Conservation (phyloP, 2,888 invertebrate genomes). For the Idaea straminata region DNA sequence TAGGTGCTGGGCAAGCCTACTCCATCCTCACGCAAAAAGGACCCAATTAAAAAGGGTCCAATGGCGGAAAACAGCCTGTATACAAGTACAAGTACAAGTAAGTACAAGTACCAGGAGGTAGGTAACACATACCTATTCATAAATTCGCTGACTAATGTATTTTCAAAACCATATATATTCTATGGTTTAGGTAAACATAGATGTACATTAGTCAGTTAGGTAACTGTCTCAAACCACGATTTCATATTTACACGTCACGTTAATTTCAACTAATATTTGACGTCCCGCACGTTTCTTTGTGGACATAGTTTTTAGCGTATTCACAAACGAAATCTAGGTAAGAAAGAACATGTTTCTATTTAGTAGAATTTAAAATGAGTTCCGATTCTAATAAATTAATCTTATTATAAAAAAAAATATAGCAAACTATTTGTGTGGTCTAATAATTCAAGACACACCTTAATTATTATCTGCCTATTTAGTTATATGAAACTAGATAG, state of each 20-base stretch:
- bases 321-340: conserved; percentile 14
- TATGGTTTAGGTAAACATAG: background rate
- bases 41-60: no score
- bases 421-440: no score
- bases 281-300: background rate
- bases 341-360: background rate
- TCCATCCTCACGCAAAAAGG: no score
- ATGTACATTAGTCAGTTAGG: conserved; percentile 2
- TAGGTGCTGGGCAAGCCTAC: no score
- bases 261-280: conserved; percentile 40
- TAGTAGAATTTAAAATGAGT: no score
- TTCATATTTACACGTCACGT: conserved; percentile 34
- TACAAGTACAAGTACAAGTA: no score
- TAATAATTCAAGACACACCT: no score
- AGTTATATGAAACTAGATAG: background rate
- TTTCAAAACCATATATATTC: background rate
- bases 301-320: conserved; percentile 3
- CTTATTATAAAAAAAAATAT: no score
- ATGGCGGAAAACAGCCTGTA: no score
- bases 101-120: no score
- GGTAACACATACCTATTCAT: no score
- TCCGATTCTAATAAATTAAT: no score
- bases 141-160: background rate
- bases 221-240: conserved; percentile 2
- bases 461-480: background rate